Conservation (phyloP, 1,140 invertebrate species). For the Achroia grisella region DNA sequence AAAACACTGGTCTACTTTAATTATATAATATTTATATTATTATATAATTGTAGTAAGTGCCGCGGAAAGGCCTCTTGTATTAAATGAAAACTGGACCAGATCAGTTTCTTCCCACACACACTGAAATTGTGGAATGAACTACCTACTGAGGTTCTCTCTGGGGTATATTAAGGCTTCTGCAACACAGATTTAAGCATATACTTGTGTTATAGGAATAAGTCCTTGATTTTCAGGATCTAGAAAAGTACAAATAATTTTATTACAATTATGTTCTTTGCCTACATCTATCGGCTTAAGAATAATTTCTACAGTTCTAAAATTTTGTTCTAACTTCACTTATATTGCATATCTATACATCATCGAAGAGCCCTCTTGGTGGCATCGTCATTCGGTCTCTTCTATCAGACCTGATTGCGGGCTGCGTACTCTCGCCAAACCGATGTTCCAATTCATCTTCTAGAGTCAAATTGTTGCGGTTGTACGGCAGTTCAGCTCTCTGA, state of each 20-base stretch:
- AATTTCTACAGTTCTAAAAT: background rate
- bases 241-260: background rate
- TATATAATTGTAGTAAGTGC: too few species aligned
- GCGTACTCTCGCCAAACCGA: conserved; percentile 76
- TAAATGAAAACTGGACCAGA: too few species aligned
- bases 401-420: conserved; percentile 60
- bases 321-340: conserved; percentile 1
- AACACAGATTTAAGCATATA: too few species aligned
- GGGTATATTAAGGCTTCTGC: too few species aligned
- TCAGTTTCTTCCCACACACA: too few species aligned
- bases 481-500: conserved; percentile 49
- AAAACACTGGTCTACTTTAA: too few species aligned
- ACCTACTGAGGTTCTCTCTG: too few species aligned
- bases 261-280: background rate
- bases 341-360: conserved; percentile 75
- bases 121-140: too few species aligned
- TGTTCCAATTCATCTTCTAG: conserved; percentile 76
- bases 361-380: conserved; percentile 87
- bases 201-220: too few species aligned
- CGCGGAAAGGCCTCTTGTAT: too few species aligned
- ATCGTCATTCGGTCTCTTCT: conserved; percentile 73
- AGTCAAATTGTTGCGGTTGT: conserved; percentile 41
- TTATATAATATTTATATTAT: too few species aligned
- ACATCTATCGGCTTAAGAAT: background rate
- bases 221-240: background rate